Evolutionary conservation across 2,888 invertebrate genomes (phyloP).

Genomic region (Melipona beecheii): DNA sequence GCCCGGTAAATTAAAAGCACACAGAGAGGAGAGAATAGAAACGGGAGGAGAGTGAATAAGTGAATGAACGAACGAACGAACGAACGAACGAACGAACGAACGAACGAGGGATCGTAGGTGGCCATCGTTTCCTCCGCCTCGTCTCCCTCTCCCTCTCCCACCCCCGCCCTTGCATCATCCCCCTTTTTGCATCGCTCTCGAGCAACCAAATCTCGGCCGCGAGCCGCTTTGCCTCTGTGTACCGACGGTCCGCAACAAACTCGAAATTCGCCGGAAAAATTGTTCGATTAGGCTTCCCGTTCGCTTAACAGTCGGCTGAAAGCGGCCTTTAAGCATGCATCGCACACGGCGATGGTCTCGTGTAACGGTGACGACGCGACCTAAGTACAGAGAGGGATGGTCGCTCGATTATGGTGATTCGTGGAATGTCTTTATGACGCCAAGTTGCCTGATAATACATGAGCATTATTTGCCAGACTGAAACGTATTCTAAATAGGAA

Average conservation of each 20-base stretch:
- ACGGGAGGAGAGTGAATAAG: slow-evolving; percentile 74
- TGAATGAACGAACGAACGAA: slow-evolving; percentile 66
- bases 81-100: slow-evolving; percentile 71
- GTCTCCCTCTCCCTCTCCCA: slow-evolving; percentile 6
- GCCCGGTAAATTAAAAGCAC: slow-evolving; percentile 84
- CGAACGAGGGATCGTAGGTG: slow-evolving; percentile 68
- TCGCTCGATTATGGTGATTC: not conserved
- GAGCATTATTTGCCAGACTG: no score
- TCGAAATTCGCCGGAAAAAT: slow-evolving; percentile 51
- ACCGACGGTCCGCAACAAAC: slow-evolving; percentile 50
- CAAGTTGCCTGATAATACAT: no score
- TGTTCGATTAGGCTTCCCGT: slow-evolving; percentile 38
- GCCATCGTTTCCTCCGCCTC: slow-evolving; percentile 64
- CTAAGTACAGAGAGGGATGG: not conserved
- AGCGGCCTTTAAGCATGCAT: not conserved
- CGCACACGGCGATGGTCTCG: not conserved
- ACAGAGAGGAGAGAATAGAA: slow-evolving; percentile 80
- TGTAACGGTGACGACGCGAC: no score
- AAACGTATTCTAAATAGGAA: no score
- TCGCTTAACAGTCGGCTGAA: not conserved
- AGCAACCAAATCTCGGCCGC: slow-evolving; percentile 37
- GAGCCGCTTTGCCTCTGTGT: slow-evolving; percentile 46
- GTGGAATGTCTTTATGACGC: not conserved
- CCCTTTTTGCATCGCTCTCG: slow-evolving; percentile 17
- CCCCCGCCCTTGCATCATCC: not conserved